Evolutionary conservation across 2,888 invertebrate genomes (phyloP).

Genomic region (Yponomeuta plumbellus): DNA sequence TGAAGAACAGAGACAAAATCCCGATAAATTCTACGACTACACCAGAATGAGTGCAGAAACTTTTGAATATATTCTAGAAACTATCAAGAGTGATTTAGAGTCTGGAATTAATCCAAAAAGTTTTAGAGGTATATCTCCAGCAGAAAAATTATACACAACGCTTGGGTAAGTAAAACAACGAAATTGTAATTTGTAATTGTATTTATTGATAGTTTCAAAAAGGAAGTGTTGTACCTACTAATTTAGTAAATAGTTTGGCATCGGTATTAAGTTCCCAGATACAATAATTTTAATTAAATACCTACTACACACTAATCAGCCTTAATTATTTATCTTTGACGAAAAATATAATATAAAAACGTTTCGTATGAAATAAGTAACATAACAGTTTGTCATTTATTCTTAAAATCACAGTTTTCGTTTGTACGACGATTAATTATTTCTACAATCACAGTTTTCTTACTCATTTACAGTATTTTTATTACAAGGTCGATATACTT

Average conservation of each 20-base stretch:
- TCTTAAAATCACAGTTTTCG: slow-evolving; percentile 5
- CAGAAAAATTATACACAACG: too few species aligned
- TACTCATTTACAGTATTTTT: slow-evolving; percentile 20
- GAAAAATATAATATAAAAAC: slow-evolving; percentile 25
- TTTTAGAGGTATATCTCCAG: too few species aligned
- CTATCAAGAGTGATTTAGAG: too few species aligned
- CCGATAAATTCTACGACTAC: too few species aligned
- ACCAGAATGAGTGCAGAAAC: too few species aligned
- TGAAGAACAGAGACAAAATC: too few species aligned
- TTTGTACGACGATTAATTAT: slow-evolving; percentile 9
- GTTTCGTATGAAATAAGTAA: slow-evolving; percentile 22
- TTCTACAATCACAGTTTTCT: slow-evolving; percentile 21
- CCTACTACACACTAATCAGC: slow-evolving; percentile 21
- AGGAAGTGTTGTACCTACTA: slow-evolving; percentile 18
- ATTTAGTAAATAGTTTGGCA: slow-evolving; percentile 25
- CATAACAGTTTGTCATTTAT: slow-evolving; percentile 22
- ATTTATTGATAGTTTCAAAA: too few species aligned
- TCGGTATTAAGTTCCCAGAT: slow-evolving; percentile 20
- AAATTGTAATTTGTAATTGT: too few species aligned
- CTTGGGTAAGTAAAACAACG: too few species aligned
- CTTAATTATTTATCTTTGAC: slow-evolving; percentile 26
- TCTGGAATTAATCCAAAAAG: too few species aligned
- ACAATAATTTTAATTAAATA: slow-evolving; percentile 20
- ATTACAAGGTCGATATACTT: slow-evolving; percentile 18
- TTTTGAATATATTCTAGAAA: too few species aligned